These are phyloP conservation scores for Okamejei kenojei DNA, from an alignment of 2,797 vertebrate species.

Conservation along the genomic window DNA sequence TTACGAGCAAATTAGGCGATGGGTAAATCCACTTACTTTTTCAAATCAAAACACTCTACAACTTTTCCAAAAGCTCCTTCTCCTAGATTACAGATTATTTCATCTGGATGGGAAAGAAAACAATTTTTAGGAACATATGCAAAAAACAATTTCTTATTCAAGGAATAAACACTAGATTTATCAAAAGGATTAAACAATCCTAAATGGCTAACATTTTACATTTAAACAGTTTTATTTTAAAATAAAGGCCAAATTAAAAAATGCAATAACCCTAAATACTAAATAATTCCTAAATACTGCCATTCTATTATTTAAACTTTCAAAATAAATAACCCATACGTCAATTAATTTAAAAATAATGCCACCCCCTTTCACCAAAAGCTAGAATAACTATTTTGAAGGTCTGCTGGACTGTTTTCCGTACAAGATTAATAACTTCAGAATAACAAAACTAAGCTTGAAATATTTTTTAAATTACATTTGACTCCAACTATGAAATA, in stretches of 20 bases:
- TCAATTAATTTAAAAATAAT: conserved; percentile 21
- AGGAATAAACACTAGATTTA: neutral
- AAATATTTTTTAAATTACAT: conserved; percentile 11
- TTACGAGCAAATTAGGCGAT: neutral
- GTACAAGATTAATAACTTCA: conserved; percentile 19
- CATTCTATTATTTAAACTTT: conserved; percentile 4
- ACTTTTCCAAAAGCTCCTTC: conserved; percentile 99
- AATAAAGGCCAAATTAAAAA: neutral
- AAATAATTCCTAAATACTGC: conserved; percentile 15
- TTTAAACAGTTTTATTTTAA: conserved; percentile 36
- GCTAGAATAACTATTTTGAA: conserved; percentile 32
- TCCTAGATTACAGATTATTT: conserved; percentile 88
- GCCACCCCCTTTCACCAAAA: conserved; percentile 26
- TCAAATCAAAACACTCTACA: conserved; percentile 86
- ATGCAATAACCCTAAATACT: conserved; percentile 13
- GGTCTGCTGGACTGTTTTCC: neutral
- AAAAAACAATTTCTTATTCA: neutral
- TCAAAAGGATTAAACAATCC: neutral
- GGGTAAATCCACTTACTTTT: conserved; percentile 69
- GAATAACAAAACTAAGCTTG: neutral
- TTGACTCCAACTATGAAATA: conserved; percentile 20
- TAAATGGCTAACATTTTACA: conserved; percentile 9
- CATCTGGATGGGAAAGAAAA: conserved; percentile 69
- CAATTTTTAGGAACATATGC: neutral
- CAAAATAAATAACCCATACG: conserved; percentile 20